Conservation (phyloP, 2,888 invertebrate species). For the Heliconius sara region DNA sequence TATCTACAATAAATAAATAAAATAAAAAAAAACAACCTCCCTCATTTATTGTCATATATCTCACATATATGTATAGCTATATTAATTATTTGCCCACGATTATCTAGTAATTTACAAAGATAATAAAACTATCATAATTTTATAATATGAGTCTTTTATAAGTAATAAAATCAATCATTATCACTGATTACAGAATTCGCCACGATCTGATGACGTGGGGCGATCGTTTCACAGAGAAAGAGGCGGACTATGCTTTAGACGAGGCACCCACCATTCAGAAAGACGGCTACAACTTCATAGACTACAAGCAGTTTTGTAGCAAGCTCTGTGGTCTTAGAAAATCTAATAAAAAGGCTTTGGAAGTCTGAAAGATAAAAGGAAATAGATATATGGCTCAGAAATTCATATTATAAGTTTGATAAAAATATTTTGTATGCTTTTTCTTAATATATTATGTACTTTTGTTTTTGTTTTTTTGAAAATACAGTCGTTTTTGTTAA, state of each 20-base stretch:
- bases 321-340: slow-evolving; percentile 85
- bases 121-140: not conserved
- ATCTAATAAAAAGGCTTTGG: slow-evolving; percentile 56
- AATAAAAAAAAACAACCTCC: no score
- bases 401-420: not conserved
- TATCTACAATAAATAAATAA: no score
- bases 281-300: slow-evolving; percentile 83
- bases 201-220: slow-evolving; percentile 87
- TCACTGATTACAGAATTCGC: slow-evolving; percentile 78
- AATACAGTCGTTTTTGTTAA: not conserved
- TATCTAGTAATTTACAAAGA: no score
- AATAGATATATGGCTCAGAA: not conserved
- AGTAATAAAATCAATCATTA: not conserved
- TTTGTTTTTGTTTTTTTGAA: not conserved
- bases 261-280: slow-evolving; percentile 85
- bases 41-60: no score
- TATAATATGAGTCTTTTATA: not conserved
- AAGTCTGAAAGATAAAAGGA: slow-evolving; percentile 41
- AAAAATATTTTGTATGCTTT: slow-evolving; percentile 9
- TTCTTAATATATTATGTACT: slow-evolving; percentile 9
- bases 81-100: no score
- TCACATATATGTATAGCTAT: no score
- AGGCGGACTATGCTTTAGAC: slow-evolving; percentile 85
- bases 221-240: slow-evolving; percentile 85
- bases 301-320: slow-evolving; percentile 86